phyloP scores from a whole-genome alignment of 2,113 vertebrate genomes.

The Ramphastos sulfuratus region DNA sequence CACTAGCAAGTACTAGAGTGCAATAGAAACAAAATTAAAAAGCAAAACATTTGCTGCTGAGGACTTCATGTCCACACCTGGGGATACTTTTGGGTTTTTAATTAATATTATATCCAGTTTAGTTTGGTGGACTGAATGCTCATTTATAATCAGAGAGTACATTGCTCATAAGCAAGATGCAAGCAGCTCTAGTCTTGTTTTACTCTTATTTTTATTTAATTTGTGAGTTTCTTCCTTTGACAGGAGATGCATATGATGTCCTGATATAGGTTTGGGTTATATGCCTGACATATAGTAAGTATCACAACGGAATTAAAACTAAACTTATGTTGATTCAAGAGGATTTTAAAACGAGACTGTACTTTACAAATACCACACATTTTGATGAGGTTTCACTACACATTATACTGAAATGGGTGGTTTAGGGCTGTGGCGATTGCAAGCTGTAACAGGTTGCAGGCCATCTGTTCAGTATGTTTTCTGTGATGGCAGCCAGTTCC shows the following conservation, averaged over 20 bases:
- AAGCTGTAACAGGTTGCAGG: conserved; percentile 45
- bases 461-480: conserved; percentile 66
- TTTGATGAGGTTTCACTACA: conserved; percentile 44
- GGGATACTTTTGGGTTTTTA: neutral
- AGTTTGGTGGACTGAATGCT: neutral
- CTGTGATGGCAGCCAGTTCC: conserved; percentile 22
- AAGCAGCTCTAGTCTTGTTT: neutral
- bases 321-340: neutral
- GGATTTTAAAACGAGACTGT: neutral
- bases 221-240: neutral
- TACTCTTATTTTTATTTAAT: neutral
- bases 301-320: conserved; percentile 23
- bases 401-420: conserved; percentile 59
- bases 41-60: neutral
- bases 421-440: conserved; percentile 6
- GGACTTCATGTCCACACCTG: neutral
- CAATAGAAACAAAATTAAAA: neutral
- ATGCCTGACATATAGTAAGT: neutral
- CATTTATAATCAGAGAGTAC: neutral
- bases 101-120: neutral
- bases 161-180: neutral
- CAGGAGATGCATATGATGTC: neutral
- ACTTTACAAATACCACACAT: conserved; percentile 15
- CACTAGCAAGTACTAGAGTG: neutral
- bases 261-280: neutral